Percentiles rank a stretch among this genome's conserved stretches.
phyloP scores from a whole-genome alignment of 92 coral and sea anemone genomes.

The Epizoanthus illoricatus region DNA sequence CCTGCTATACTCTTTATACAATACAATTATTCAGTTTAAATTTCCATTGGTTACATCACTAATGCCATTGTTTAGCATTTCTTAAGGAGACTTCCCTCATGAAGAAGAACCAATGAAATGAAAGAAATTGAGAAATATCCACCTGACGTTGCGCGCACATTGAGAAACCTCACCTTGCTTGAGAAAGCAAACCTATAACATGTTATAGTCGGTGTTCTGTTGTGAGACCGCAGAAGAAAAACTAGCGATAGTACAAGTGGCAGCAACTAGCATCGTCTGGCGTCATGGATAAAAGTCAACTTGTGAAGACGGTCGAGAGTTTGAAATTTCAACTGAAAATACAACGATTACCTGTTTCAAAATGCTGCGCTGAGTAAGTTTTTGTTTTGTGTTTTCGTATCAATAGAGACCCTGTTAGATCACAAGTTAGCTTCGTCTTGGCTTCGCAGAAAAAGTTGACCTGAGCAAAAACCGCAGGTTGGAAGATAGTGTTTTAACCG shows the following conservation, averaged over 20 bases:
- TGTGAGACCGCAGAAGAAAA: conserved; percentile 18
- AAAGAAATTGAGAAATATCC: conserved; percentile 5
- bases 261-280: neutral
- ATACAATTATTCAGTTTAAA: conserved; percentile 1
- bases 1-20: conserved; percentile 35
- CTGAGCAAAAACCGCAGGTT: conserved; percentile 5
- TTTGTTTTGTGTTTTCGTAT: conserved; percentile 20
- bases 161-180: conserved; percentile 39
- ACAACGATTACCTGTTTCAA: conserved; percentile 93
- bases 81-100: conserved; percentile 29
- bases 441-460: neutral
- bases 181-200: conserved; percentile 13
- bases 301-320: conserved; percentile 93
- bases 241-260: neutral
- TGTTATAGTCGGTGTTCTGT: conserved; percentile 10
- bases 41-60: conserved; percentile 29
- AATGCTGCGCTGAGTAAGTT: conserved; percentile 97
- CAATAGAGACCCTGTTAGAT: conserved; percentile 37
- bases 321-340: conserved; percentile 89
- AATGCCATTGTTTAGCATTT: conserved; percentile 30
- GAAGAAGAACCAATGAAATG: conserved; percentile 33
- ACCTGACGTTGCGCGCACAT: conserved; percentile 21
- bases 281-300: conserved; percentile 87
- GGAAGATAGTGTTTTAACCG: neutral
- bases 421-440: conserved; percentile 10